These are phyloP conservation scores for Leptinotarsa lineolata DNA, from an alignment of 1,140 invertebrate species.

Conservation along the genomic window DNA sequence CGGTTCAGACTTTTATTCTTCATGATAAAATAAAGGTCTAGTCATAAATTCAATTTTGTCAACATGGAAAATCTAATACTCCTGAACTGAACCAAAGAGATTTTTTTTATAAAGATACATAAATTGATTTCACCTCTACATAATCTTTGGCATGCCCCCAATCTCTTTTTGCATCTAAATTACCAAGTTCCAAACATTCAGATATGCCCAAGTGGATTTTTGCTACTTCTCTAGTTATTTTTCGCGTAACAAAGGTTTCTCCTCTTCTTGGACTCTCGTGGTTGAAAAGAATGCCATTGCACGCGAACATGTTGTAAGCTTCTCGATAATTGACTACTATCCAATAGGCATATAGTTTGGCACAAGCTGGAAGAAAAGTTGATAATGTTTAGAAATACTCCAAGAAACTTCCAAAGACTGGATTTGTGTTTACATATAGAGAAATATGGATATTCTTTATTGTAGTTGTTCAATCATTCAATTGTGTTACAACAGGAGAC, in stretches of 20 bases:
- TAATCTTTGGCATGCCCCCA: constrained; percentile 99
- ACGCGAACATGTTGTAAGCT: constrained; percentile 97
- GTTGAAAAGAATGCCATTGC: constrained; percentile 99
- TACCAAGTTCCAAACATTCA: constrained; percentile 89
- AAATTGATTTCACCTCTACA: constrained; percentile 74
- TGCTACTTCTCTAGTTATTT: constrained; percentile 96
- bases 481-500: too few species aligned
- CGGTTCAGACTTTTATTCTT: too few species aligned
- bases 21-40: too few species aligned
- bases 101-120: too few species aligned
- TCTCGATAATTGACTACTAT: constrained; percentile 98
- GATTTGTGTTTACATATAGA: too few species aligned
- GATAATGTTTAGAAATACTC: constrained; percentile 13
- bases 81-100: too few species aligned
- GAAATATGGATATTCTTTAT: too few species aligned
- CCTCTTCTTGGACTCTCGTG: constrained; percentile 97
- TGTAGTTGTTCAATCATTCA: too few species aligned
- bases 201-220: constrained; percentile 91
- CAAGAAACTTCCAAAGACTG: too few species aligned
- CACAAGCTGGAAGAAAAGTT: constrained; percentile 75
- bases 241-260: constrained; percentile 98
- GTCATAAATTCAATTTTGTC: too few species aligned
- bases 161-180: constrained; percentile 94
- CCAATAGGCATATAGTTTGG: constrained; percentile 99
- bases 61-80: too few species aligned